Evolutionary conservation across 2,797 vertebrate genomes (phyloP).

Genomic region (Diplodus sargus): DNA sequence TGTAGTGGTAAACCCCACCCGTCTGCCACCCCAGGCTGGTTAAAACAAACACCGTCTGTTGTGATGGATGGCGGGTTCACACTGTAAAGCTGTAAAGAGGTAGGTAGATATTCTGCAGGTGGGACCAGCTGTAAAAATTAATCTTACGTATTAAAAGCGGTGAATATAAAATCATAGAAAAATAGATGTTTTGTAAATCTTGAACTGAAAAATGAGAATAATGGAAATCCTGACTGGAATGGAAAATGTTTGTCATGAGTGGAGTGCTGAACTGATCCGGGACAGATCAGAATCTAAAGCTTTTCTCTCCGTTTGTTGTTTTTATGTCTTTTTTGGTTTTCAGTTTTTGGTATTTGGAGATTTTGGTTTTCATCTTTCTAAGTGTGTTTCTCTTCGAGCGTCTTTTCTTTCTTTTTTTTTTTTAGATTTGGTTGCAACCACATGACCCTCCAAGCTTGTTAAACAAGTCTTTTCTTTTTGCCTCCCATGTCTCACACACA

Average conservation of each 20-base stretch:
- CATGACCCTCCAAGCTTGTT: constrained; percentile 55
- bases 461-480: constrained; percentile 69
- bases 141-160: constrained; percentile 19
- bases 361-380: constrained; percentile 83
- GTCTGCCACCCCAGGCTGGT: constrained; percentile 20
- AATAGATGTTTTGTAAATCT: constrained; percentile 52
- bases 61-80: constrained; percentile 30
- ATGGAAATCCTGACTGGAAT: constrained; percentile 54
- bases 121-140: constrained; percentile 50
- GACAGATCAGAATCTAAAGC: constrained; percentile 88
- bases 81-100: constrained; percentile 65
- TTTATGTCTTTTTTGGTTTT: constrained; percentile 84
- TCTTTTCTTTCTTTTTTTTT: constrained; percentile 8
- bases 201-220: constrained; percentile 12
- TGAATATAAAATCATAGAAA: constrained; percentile 65
- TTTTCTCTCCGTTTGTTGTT: constrained; percentile 87
- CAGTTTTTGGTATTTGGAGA: constrained; percentile 87
- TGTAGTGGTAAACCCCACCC: constrained; percentile 48
- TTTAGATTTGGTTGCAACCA: constrained; percentile 52
- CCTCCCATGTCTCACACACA: constrained; percentile 65
- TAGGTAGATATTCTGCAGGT: constrained; percentile 70
- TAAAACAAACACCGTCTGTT: constrained; percentile 52
- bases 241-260: constrained; percentile 65
- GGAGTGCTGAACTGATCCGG: constrained; percentile 72
- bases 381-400: constrained; percentile 64